Evolutionary conservation across 2,113 vertebrate species (phyloP), one percentile per base, ranked within the genome.

Genomic region (Mesembrinibis cayennensis): DNA sequence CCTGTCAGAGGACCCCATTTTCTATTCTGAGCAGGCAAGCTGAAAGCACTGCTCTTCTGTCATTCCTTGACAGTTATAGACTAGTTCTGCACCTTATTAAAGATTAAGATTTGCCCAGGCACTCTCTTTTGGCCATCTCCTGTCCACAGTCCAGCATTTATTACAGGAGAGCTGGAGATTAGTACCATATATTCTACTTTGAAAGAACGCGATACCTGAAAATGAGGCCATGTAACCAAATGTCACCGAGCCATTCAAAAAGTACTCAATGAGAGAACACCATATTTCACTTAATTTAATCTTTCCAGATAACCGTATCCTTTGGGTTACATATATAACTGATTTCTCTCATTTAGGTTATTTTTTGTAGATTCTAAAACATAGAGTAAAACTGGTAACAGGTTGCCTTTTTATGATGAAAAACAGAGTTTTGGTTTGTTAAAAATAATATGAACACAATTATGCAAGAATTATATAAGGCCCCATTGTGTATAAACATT

Each of bases 11-110:
- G 69, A 95, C 84, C 58, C 96, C 88, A 86, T 97, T 98, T 98
- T 97, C 97, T 92, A 98, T 98, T 98, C 97, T 66, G 85, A 95
- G 95, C 98, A 97, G 97, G 95, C 82, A 95, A 92, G 93, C 96
- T 97, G 96, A 95, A 97, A 92, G 90, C 89, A 61, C 15, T 59
- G 85, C 98, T 97, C 93, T 63, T 98, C 96, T 70, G 79, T 98
- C 98, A 98, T 95, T 81, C 91, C 80, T 83, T 98, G 98, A 98
- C 98, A 98, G 97, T 98, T 98, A 98, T 96, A 97, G 98, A 98
- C 98, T 98, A 95, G 95, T 94, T 95, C 93, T 95, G 94, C 90
- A 98, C 98, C 98, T 98, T 98, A 98, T 98, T 98, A 98, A 98
- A 98, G 98, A 98, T 98, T 96, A 97, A 97, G 97, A 95, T 79